Base-by-base conservation (phyloP, 2,888 invertebrate genomes). In the Drosophila melanosoma region DNA sequence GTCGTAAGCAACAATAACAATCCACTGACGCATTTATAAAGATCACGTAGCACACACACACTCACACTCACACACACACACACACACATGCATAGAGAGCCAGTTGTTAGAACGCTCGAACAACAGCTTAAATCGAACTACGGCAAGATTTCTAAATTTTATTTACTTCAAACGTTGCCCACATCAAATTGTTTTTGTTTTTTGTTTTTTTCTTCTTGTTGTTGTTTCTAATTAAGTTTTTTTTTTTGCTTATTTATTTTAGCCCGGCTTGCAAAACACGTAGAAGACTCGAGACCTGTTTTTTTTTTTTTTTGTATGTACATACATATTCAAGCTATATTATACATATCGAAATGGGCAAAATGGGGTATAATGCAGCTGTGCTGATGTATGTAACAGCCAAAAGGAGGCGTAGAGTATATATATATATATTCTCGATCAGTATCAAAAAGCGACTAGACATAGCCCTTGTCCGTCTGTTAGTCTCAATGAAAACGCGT, bases 71-170 rank as follows among this genome's bases (percentile, higher is more conserved):
- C n/a, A 42, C 26, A 35, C n/a, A 29, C 20, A 59, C 35, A 38
- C 36, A 1, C 3, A 23, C 33, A 36, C 35, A 7, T n/a, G 38
- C 17, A 26, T 33, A 12, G 12, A 52, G 33, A 62, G 35, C 20
- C 20, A 40, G 15, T 62, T 42, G 72, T 23, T 59, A 59, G 73
- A 51, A 59, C 36, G 42, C 54, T 36, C 59, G 49, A 59, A 63
- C 68, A 63, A 17, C 64, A 59, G 36, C 65, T 63, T 10, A 54
- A 57, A 57, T 67, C 59, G 65, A 73, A 65, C 58, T n/a, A 20
- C 58, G 57, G 38, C 32, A 75, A 84, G 85, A 82, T 82, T 81
- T 82, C 79, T 81, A 84, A 84, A 76, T 82, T 74, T 75, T 84
- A 71, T 85, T 80, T 85, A 67, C 76, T 58, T 63, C 53, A 33